These are phyloP conservation scores for Callipepla squamata DNA, from an alignment of 2,113 vertebrate genomes.

Conservation along the genomic window DNA sequence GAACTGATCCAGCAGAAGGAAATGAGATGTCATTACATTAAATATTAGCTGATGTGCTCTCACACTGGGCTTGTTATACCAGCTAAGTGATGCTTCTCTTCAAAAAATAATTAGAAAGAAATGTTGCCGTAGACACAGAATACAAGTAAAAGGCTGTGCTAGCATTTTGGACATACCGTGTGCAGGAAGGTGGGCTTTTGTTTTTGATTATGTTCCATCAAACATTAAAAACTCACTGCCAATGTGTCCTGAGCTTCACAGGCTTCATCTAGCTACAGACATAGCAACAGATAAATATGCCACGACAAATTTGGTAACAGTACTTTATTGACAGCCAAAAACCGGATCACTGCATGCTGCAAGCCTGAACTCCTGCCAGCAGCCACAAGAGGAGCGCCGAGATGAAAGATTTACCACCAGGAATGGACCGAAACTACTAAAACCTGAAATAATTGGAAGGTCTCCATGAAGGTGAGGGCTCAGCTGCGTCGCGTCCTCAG, in stretches of 20 bases:
- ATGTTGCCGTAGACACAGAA: not conserved
- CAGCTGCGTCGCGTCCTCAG: not conserved
- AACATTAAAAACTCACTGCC: constrained; percentile 45
- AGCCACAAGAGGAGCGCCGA: not conserved
- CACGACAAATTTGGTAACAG: constrained; percentile 51
- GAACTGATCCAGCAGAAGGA: constrained; percentile 19
- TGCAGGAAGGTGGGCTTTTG: constrained; percentile 12
- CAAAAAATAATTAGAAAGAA: constrained; percentile 16
- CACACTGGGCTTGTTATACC: not conserved
- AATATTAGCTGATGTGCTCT: constrained; percentile 24
- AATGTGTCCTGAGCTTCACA: constrained; percentile 34
- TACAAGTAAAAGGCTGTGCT: not conserved
- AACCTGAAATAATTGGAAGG: not conserved
- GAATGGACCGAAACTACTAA: not conserved
- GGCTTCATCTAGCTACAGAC: constrained; percentile 50
- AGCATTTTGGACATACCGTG: not conserved
- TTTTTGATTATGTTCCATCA: constrained; percentile 28
- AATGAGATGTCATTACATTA: constrained; percentile 38
- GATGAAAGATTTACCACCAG: not conserved
- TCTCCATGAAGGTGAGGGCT: not conserved
- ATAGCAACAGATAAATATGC: constrained; percentile 64
- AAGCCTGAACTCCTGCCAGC: constrained; percentile 39
- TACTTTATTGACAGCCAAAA: constrained; percentile 47
- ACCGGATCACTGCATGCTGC: constrained; percentile 18
- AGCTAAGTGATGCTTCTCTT: constrained; percentile 9